Evolutionary conservation across 35 echinoderm and acorn worm species (phyloP).

Genomic region (Chiridota heheva): DNA sequence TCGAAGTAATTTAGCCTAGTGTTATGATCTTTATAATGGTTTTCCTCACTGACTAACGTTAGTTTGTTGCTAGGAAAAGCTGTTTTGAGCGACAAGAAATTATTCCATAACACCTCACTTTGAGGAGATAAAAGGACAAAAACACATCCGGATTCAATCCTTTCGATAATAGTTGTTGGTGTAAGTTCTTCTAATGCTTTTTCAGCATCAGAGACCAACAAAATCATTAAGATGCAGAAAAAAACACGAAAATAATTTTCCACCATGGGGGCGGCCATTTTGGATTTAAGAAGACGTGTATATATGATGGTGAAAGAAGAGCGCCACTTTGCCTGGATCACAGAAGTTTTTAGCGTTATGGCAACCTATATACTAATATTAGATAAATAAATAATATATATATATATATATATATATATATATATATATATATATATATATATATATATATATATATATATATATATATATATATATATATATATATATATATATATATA

Average conservation of each 20-base stretch:
- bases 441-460: background rate
- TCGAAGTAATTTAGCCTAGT: background rate
- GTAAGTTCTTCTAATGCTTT: constrained; percentile 3
- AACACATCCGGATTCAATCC: constrained; percentile 28
- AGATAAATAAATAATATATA: background rate
- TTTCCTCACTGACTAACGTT: background rate
- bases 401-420: background rate
- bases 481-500: background rate
- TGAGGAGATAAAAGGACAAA: constrained; percentile 26
- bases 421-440: background rate
- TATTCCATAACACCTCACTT: constrained; percentile 45
- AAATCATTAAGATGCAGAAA: background rate
- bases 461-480: background rate
- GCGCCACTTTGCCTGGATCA: background rate
- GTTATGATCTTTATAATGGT: background rate
- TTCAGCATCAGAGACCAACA: background rate
- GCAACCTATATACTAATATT: too few relatives aligned
- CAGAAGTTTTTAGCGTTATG: background rate
- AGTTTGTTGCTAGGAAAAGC: constrained; percentile 3
- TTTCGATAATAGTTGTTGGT: background rate
- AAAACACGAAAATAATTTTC: background rate
- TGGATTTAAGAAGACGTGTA: too few relatives aligned
- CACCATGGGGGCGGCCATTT: constrained; percentile 34
- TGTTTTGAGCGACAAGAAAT: background rate
- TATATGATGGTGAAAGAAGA: background rate